phyloP scores from a whole-genome alignment of 2,888 invertebrate species.

The Margaritifera margaritifera region DNA sequence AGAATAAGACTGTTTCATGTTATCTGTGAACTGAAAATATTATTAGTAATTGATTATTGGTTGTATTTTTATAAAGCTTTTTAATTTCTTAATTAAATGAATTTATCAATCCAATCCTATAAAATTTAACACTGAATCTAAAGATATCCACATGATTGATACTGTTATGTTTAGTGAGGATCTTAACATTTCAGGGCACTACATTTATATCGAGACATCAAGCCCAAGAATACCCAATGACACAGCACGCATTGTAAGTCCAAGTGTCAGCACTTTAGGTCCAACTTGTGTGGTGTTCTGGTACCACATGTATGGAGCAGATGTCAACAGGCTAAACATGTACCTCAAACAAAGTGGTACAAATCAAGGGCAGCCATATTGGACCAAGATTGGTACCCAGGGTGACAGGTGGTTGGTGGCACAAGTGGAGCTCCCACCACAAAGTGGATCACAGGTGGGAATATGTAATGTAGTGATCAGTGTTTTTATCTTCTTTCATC shows the following conservation, averaged over 20 bases:
- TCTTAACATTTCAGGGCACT: conserved; percentile 52
- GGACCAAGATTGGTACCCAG: conserved; percentile 50
- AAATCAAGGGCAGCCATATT: conserved; percentile 27
- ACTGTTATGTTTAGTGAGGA: too few relatives aligned
- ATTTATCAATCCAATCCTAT: too few relatives aligned
- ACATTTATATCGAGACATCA: conserved; percentile 64
- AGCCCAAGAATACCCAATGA: conserved; percentile 32
- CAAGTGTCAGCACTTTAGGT: conserved; percentile 31
- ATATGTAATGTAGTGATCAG: neutral
- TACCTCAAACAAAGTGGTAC: conserved; percentile 37
- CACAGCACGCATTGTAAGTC: conserved; percentile 57
- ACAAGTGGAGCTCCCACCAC: conserved; percentile 38
- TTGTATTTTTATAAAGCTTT: too few relatives aligned
- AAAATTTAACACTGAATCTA: too few relatives aligned
- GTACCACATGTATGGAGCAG: conserved; percentile 70
- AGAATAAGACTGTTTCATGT: too few relatives aligned
- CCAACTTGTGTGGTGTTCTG: conserved; percentile 65
- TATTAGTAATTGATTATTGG: too few relatives aligned
- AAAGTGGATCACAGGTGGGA: conserved; percentile 19
- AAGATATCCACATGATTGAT: too few relatives aligned
- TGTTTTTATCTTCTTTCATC: neutral
- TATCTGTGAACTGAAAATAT: too few relatives aligned
- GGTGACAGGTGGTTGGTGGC: conserved; percentile 55
- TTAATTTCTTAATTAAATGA: too few relatives aligned
- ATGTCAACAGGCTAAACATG: conserved; percentile 58